These are phyloP conservation scores for Lepidothrix coronata DNA, from an alignment of 2,113 vertebrate species.

Conservation along the genomic window DNA sequence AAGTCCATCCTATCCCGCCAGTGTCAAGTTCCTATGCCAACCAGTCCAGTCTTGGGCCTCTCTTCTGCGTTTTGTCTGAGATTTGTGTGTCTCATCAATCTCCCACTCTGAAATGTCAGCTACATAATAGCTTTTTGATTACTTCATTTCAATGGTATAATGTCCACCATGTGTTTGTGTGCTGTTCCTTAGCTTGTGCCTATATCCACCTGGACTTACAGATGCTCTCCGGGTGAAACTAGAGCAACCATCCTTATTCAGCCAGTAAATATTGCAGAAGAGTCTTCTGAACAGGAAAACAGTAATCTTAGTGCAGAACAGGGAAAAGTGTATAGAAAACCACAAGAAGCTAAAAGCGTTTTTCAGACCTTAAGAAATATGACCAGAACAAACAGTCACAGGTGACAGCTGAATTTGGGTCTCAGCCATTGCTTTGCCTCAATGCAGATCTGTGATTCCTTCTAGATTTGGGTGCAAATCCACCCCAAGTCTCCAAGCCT, in stretches of 20 bases:
- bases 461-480: not conserved
- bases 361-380: not conserved
- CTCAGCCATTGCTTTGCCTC: not conserved
- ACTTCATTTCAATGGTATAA: not conserved
- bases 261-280: not conserved
- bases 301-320: not conserved
- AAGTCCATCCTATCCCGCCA: not conserved
- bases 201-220: not conserved
- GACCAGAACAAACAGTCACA: not conserved
- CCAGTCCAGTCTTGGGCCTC: not conserved
- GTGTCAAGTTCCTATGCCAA: not conserved
- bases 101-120: not conserved
- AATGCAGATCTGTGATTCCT: not conserved
- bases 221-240: not conserved
- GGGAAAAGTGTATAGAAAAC: not conserved
- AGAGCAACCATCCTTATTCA: not conserved
- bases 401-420: not conserved
- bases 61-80: not conserved
- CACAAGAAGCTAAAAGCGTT: not conserved
- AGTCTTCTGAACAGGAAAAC: not conserved
- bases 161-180: not conserved
- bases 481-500: not conserved
- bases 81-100: not conserved
- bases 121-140: not conserved
- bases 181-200: not conserved